A percentile compares a stretch with the other conserved stretches of the same genome.
These are phyloP conservation scores for Centruroides sculpturatus DNA, from an alignment of 1,140 invertebrate genomes.

Conservation along the genomic window DNA sequence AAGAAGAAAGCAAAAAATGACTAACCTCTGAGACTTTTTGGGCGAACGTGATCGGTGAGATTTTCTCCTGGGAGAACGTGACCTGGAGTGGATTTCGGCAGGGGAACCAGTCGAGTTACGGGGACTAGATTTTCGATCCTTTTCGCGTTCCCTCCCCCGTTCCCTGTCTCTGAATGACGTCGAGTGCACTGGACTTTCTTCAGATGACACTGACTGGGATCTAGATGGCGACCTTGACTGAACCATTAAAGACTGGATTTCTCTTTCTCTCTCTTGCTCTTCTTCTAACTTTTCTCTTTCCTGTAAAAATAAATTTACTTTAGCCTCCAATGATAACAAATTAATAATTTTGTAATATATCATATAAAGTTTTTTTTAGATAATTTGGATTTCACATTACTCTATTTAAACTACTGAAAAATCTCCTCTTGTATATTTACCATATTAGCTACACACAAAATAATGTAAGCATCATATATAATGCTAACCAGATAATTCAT, in stretches of 20 bases:
- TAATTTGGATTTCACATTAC: too few relatives aligned
- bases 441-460: too few relatives aligned
- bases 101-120: slow-evolving; percentile 2
- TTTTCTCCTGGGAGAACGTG: slow-evolving; percentile 3
- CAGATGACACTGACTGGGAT: slow-evolving; percentile 7
- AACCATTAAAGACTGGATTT: not conserved
- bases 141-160: slow-evolving; percentile 1
- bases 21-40: slow-evolving; percentile 7
- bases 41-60: slow-evolving; percentile 12
- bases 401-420: too few relatives aligned
- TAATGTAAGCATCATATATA: too few relatives aligned
- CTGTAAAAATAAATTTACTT: not conserved
- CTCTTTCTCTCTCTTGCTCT: slow-evolving; percentile 1
- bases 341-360: too few relatives aligned
- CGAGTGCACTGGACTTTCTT: not conserved
- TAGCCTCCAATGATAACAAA: too few relatives aligned
- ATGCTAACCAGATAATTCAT: too few relatives aligned
- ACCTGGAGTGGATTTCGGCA: slow-evolving; percentile 4
- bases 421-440: too few relatives aligned
- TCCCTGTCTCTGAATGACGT: slow-evolving; percentile 7
- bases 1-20: not conserved
- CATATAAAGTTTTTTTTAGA: too few relatives aligned
- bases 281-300: slow-evolving; percentile 1
- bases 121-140: slow-evolving; percentile 9
- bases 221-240: not conserved